Conservation (phyloP, 2,888 invertebrate species). For the Idaea aversata region DNA sequence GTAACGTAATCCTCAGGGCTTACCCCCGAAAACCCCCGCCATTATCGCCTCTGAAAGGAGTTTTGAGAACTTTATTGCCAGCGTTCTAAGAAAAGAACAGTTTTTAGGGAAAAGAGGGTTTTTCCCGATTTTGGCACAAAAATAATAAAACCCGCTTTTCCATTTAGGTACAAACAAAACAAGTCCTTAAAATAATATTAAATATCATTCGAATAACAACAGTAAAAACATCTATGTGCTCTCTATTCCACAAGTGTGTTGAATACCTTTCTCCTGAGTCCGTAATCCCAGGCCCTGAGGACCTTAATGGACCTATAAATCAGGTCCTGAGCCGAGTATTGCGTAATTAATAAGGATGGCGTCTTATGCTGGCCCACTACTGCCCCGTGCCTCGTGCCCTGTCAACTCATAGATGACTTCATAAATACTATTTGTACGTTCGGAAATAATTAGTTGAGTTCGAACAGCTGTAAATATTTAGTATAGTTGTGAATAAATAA, state of each 20-base stretch:
- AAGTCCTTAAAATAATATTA: no score
- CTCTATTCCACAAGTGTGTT: neutral
- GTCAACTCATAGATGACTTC: neutral
- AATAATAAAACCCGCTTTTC: no score
- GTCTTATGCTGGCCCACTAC: neutral
- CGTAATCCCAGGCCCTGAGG: slow-evolving; percentile 13
- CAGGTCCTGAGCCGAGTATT: slow-evolving; percentile 13
- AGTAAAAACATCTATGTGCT: neutral
- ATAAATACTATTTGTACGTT: neutral
- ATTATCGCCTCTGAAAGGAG: no score
- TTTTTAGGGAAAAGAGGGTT: no score
- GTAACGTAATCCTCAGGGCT: neutral
- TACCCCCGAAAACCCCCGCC: neutral
- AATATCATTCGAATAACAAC: no score
- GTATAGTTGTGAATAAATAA: neutral
- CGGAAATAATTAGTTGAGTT: neutral
- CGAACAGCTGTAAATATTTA: no score
- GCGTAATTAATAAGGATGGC: slow-evolving; percentile 4
- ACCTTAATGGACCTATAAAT: slow-evolving; percentile 24
- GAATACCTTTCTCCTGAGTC: neutral
- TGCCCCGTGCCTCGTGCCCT: neutral
- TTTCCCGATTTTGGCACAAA: no score
- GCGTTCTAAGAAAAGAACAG: no score
- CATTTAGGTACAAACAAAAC: no score
- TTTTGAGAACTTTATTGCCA: no score